These are phyloP conservation scores for Prinia subflava DNA, from an alignment of 2,113 vertebrate species.

Conservation along the genomic window DNA sequence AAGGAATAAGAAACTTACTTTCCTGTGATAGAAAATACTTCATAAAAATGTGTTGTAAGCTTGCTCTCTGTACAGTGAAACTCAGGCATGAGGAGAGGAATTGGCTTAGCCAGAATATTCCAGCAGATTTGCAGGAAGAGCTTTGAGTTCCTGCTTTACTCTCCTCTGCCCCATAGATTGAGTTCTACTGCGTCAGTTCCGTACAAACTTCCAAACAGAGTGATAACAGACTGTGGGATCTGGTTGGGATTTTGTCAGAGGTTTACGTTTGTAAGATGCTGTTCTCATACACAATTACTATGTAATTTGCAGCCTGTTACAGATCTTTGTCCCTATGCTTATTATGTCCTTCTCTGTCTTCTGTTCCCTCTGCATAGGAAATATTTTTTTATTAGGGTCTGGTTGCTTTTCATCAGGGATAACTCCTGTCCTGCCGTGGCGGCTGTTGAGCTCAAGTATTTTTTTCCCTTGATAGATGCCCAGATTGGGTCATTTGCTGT, in stretches of 20 bases:
- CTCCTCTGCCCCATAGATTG: not conserved
- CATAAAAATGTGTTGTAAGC: not conserved
- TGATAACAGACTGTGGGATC: not conserved
- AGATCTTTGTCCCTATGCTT: not conserved
- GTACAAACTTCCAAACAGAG: not conserved
- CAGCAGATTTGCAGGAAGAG: not conserved
- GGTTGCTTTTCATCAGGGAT: slow-evolving; percentile 24
- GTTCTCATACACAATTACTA: not conserved
- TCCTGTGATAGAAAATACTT: not conserved
- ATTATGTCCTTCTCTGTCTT: not conserved
- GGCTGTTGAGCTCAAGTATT: slow-evolving; percentile 10
- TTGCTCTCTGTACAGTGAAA: not conserved
- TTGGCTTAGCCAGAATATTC: not conserved
- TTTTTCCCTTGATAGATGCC: slow-evolving; percentile 11
- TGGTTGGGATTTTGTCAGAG: not conserved
- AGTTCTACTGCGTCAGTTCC: not conserved
- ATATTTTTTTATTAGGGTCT: not conserved
- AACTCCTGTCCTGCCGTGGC: not conserved
- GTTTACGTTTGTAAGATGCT: not conserved
- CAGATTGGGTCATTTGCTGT: slow-evolving; percentile 22
- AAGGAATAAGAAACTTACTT: not conserved
- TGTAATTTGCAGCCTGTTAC: not conserved
- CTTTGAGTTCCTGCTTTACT: not conserved
- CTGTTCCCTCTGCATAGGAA: not conserved
- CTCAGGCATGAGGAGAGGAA: fast-evolving